These are phyloP conservation scores for Eulemur mongoz DNA, from an alignment of 2,797 vertebrate genomes.

Conservation along the genomic window DNA sequence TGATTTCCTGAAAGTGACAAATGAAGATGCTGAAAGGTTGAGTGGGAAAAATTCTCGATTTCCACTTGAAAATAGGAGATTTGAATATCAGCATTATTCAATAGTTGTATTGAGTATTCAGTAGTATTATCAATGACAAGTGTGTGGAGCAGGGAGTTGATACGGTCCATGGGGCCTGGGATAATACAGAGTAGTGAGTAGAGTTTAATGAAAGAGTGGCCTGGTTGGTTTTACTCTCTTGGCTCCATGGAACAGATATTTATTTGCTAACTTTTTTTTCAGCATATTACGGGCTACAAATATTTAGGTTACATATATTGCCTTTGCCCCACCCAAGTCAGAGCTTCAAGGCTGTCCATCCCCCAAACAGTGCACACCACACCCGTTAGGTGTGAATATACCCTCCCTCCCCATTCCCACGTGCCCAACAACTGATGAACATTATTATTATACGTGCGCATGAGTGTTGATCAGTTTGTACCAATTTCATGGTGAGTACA, in stretches of 20 bases:
- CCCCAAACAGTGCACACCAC: too few relatives aligned
- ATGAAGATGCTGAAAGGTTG: conserved; percentile 13
- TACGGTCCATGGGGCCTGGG: too few relatives aligned
- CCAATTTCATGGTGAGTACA: too few relatives aligned
- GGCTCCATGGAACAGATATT: background rate
- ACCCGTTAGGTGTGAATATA: too few relatives aligned
- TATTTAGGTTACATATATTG: too few relatives aligned
- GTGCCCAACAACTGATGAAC: too few relatives aligned
- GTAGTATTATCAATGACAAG: background rate
- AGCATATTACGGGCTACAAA: too few relatives aligned
- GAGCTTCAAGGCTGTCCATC: too few relatives aligned
- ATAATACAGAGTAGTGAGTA: background rate
- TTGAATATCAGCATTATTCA: background rate
- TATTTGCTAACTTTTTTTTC: background rate
- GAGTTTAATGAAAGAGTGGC: background rate
- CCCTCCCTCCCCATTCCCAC: too few relatives aligned
- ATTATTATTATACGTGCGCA: too few relatives aligned
- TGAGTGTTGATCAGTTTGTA: too few relatives aligned
- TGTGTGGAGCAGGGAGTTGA: background rate
- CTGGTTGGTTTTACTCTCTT: background rate
- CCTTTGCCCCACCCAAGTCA: too few relatives aligned
- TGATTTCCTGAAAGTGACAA: conserved; percentile 49
- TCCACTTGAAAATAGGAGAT: background rate
- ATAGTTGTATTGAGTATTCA: background rate
- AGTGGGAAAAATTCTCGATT: conserved; percentile 9